Conservation (phyloP, 2,797 vertebrate species). For the Tapera naevia region DNA sequence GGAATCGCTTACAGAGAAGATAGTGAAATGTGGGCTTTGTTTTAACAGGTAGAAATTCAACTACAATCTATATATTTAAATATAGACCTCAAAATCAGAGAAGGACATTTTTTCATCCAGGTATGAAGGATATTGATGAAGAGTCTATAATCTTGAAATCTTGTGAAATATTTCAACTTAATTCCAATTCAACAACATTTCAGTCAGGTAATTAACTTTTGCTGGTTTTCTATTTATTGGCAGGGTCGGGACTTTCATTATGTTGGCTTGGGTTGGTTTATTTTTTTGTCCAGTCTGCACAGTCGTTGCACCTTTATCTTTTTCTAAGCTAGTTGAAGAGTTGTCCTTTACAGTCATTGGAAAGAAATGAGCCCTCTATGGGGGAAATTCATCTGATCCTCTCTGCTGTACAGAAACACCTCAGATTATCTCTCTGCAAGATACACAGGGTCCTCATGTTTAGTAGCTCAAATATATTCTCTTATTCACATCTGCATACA, state of each 20-base stretch:
- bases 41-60: neutral
- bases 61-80: neutral
- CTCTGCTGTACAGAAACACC: neutral
- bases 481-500: accelerated
- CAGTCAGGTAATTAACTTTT: neutral
- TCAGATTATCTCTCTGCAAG: neutral
- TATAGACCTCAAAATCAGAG: neutral
- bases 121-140: neutral
- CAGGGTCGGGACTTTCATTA: accelerated
- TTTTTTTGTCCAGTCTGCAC: neutral
- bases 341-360: neutral
- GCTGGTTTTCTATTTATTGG: neutral
- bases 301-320: neutral
- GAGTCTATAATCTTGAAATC: neutral
- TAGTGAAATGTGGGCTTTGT: neutral
- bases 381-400: neutral
- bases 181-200: neutral
- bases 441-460: neutral
- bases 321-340: neutral
- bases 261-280: neutral
- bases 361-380: neutral
- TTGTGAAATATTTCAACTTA: neutral
- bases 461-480: neutral
- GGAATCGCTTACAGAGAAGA: neutral
- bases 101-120: neutral